Evolutionary conservation across 37 sponge, comb jelly and placozoan species (phyloP).

Genomic region (Spongilla lacustris): DNA sequence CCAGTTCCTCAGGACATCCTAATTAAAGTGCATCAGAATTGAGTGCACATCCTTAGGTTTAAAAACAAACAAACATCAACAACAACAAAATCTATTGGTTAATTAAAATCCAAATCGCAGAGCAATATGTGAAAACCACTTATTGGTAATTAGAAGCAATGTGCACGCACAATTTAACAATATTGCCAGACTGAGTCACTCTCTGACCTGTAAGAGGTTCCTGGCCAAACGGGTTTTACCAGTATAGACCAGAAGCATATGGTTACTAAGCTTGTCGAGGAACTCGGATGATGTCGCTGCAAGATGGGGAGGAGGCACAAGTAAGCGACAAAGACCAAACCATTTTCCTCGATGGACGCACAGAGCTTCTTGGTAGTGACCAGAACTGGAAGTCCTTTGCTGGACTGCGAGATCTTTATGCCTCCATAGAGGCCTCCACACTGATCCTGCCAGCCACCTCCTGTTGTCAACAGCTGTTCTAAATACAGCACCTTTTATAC

Average conservation of each 20-base stretch:
- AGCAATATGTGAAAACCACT: too few relatives aligned
- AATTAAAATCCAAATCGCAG: too few relatives aligned
- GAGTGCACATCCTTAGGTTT: neutral
- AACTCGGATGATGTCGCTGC: slow-evolving; percentile 43
- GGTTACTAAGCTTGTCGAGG: slow-evolving; percentile 54
- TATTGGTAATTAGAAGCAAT: too few relatives aligned
- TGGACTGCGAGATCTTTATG: slow-evolving; percentile 67
- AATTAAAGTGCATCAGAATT: neutral
- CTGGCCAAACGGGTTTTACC: slow-evolving; percentile 86
- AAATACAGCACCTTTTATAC: slow-evolving; percentile 57
- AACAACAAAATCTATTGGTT: too few relatives aligned
- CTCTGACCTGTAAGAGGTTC: slow-evolving; percentile 79
- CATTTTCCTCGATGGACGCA: neutral
- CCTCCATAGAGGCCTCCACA: slow-evolving; percentile 85
- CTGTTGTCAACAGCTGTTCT: slow-evolving; percentile 89
- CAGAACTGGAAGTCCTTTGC: slow-evolving; percentile 35
- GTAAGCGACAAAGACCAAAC: neutral
- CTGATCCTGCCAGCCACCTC: slow-evolving; percentile 95
- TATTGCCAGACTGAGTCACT: too few relatives aligned
- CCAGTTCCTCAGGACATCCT: slow-evolving; percentile 89
- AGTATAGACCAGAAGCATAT: slow-evolving; percentile 78
- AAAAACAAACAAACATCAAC: too few relatives aligned
- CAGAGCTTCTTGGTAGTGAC: slow-evolving; percentile 28
- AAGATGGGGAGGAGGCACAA: neutral
- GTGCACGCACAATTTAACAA: too few relatives aligned